These are phyloP conservation scores for Coleophora flavipennella DNA, from an alignment of 2,888 invertebrate species.

Conservation along the genomic window DNA sequence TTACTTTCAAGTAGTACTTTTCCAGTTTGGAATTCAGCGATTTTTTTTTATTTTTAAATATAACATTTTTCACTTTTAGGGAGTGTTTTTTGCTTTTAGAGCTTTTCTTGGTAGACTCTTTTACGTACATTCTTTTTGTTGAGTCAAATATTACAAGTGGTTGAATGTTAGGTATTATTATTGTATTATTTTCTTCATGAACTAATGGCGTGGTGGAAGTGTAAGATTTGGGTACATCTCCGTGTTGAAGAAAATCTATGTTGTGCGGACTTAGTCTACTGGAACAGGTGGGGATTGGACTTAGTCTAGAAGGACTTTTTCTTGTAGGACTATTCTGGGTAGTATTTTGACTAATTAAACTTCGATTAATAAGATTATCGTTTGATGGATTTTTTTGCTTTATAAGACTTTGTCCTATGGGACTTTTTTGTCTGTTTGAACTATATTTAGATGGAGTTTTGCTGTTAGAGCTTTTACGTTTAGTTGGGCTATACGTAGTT, in stretches of 20 bases:
- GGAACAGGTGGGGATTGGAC: no score
- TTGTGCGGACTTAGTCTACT: conserved; percentile 9
- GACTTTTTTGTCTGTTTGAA: no score
- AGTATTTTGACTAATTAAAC: no score
- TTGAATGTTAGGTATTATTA: conserved; percentile 7
- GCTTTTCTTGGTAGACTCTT: conserved; percentile 15
- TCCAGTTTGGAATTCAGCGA: conserved; percentile 14
- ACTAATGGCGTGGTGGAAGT: conserved; percentile 9
- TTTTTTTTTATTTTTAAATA: conserved; percentile 30
- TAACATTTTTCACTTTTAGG: conserved; percentile 22
- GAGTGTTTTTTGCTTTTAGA: conserved; percentile 21
- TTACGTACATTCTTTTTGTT: conserved; percentile 12
- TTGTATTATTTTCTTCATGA: conserved; percentile 12
- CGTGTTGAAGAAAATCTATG: conserved; percentile 4
- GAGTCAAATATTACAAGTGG: conserved; percentile 24
- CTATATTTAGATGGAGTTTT: no score
- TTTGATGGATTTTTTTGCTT: no score
- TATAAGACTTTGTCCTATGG: no score
- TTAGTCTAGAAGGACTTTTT: no score
- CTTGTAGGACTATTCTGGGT: no score
- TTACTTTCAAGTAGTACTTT: conserved; percentile 23
- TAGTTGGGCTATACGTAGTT: no score
- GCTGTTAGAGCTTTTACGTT: no score
- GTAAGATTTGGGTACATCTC: conserved; percentile 11
- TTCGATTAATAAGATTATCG: no score